Evolutionary conservation across 2,797 vertebrate genomes (phyloP), one percentile per base, ranked within the genome.

Genomic region (Oophaga sylvatica): DNA sequence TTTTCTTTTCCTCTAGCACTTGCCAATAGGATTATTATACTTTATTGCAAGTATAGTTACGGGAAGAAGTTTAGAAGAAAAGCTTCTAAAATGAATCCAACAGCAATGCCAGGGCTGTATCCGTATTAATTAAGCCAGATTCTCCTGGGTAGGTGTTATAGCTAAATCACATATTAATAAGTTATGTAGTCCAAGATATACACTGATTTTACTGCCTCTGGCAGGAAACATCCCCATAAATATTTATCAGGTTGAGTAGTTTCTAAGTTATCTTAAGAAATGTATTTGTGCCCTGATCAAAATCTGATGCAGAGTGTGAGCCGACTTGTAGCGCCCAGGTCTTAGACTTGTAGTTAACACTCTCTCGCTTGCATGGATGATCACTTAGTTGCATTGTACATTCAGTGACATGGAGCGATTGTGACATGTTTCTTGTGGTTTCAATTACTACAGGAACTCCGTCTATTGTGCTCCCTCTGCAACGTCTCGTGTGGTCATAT

Each of bases 101-200:
- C 80, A 45, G 26, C 22, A 26, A 13, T 65, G 80, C 71, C 80
- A 78, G 17, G 22, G 9, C 56, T 41, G 76, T n/a, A 80, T 80
- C 67, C 57, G n/a, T 73, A 80, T 75, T 88, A 88, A 88, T 88
- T 81, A 80, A 67, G 26, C 53, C 71, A 63, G 20, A 20, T 84
- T 85, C 87, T 88, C 87, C n/a, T 80, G 87, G 75, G 67, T 71
- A 62, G 87, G 80, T 77, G 80, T 73, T 48, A 57, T 60, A 80
- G 41, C 62, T 73, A n/a, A 84, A 88, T 80, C 71, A 62, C 2
- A 71, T 71, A 83, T 35, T 88, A 80, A 41, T 83, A 87, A 35
- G 22, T 57, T 1, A 19, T 79, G 60, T 1, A 20, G 59, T 80
- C 83, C 83, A 88, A 88, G 17, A 71, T 76, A 85, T 81, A 67